Conservation (phyloP, 2,888 invertebrate species). For the Heliconius sara region DNA sequence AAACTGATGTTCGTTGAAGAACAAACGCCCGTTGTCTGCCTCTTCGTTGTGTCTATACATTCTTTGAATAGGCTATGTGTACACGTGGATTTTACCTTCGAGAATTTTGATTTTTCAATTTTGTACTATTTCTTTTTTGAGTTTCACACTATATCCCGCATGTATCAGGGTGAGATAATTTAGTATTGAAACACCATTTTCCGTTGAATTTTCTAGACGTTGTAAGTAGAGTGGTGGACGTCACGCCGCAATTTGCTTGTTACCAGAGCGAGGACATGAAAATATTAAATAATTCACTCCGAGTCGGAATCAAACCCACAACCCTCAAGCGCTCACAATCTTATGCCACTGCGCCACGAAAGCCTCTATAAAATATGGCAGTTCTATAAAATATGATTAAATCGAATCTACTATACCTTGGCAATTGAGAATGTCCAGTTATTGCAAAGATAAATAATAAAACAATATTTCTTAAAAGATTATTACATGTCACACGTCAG, state of each 20-base stretch:
- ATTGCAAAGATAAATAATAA: background rate
- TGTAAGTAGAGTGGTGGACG: too few species aligned
- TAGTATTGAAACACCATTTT: background rate
- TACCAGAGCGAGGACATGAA: too few species aligned
- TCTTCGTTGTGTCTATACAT: conserved; percentile 40
- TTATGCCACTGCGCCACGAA: background rate
- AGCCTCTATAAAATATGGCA: background rate
- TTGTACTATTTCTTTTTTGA: background rate
- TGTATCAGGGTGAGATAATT: background rate
- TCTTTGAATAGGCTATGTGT: conserved; percentile 23
- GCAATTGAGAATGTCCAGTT: background rate
- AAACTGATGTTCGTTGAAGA: conserved; percentile 46
- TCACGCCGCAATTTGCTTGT: too few species aligned
- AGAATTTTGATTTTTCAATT: conserved; percentile 8
- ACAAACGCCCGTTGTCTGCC: conserved; percentile 43
- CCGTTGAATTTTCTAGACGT: background rate
- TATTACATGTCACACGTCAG: conserved; percentile 10
- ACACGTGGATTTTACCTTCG: background rate
- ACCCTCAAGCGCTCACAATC: background rate
- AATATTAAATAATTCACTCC: too few species aligned
- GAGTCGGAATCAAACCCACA: background rate
- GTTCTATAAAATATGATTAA: background rate
- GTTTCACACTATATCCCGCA: background rate
- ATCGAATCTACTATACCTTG: background rate
- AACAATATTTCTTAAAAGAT: background rate